Evolutionary conservation across 2,888 invertebrate genomes (phyloP), one percentile per base, ranked within the genome.

Genomic region (Theodoxus fluviatilis): DNA sequence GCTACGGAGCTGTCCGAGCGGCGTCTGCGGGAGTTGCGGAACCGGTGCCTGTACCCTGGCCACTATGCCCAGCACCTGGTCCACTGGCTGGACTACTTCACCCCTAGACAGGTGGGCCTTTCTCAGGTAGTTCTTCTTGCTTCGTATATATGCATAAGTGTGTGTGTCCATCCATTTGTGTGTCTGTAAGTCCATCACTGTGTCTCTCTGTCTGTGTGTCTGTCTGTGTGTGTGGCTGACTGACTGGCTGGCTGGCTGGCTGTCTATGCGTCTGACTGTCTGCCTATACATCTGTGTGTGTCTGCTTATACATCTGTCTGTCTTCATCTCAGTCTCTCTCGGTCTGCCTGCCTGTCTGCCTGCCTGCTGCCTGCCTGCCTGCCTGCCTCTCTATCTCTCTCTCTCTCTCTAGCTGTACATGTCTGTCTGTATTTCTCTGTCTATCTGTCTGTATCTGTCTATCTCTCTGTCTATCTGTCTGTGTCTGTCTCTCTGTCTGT

Each of bases 21-120:
- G 87, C 91, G 92, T 65, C 90, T 96, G 9, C 90, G 93, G 68
- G 83, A 84, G 68, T 75, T 89, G 2, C 76, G 85, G 83, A 82
- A 78, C 78, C 90, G 97, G 74, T 98, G 98, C 88, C 89, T 99
- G 22, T 94, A 94, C 89, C 98, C 98, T 0, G 98, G 98, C 68
- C 94, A 95, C 88, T 99, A 98, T 89, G 94, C 96, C 28, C 94
- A 95, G 85, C 97, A 98, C 89, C 89, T 99, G 80, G 96, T 97
- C 87, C 91, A 95, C 61, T 99, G 99, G 98, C 90, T 98, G 81
- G 92, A 93, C 61, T 95, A 93, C 89, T 99, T 93, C 89, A 91
- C 94, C 69, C 91, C 94, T 0, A 94, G 94, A 84, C 89, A 89
- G 85, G 88, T 89, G 74, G 31, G 47, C 33, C 22, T 55, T 47